A percentile compares a stretch with the other conserved stretches of the same genome.
These are phyloP conservation scores for Scalopus aquaticus DNA, from an alignment of 2,113 vertebrate species.

Conservation along the genomic window DNA sequence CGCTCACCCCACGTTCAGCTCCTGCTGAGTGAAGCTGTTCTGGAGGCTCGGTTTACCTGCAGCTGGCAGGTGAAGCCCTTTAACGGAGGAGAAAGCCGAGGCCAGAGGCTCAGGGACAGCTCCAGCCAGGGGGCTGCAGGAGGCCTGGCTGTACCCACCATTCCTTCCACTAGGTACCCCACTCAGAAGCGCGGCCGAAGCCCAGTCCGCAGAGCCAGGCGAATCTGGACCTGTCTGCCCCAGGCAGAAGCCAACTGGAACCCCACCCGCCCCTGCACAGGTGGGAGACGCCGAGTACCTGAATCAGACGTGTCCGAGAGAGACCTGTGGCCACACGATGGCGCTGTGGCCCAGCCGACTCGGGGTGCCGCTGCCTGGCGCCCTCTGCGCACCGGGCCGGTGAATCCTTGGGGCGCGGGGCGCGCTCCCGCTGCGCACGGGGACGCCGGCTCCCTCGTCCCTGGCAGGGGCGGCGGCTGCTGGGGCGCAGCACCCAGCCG, in stretches of 20 bases:
- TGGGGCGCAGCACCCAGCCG: too few species aligned
- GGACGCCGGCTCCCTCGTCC: too few species aligned
- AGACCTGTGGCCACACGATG: slow-evolving; percentile 55
- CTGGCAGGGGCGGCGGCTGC: too few species aligned
- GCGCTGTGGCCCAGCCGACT: slow-evolving; percentile 50
- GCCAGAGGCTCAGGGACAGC: background rate
- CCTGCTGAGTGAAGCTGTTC: background rate
- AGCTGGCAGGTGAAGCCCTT: too few species aligned
- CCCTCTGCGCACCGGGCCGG: too few species aligned
- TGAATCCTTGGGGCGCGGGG: too few species aligned
- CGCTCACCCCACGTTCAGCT: background rate
- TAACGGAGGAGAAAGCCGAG: background rate
- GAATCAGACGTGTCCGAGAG: background rate
- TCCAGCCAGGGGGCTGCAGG: background rate
- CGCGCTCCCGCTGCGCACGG: too few species aligned
- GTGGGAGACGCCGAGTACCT: background rate
- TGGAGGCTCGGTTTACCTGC: background rate
- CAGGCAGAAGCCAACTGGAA: background rate
- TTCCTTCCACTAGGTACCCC: background rate
- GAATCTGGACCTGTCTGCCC: background rate
- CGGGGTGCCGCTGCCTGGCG: too few species aligned
- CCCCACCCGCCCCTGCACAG: background rate
- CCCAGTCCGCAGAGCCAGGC: background rate
- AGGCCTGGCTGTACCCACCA: too few species aligned
- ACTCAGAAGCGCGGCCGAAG: background rate